Evolutionary conservation across 2,113 vertebrate species (phyloP).

Genomic region (Mastomys natalensis): DNA sequence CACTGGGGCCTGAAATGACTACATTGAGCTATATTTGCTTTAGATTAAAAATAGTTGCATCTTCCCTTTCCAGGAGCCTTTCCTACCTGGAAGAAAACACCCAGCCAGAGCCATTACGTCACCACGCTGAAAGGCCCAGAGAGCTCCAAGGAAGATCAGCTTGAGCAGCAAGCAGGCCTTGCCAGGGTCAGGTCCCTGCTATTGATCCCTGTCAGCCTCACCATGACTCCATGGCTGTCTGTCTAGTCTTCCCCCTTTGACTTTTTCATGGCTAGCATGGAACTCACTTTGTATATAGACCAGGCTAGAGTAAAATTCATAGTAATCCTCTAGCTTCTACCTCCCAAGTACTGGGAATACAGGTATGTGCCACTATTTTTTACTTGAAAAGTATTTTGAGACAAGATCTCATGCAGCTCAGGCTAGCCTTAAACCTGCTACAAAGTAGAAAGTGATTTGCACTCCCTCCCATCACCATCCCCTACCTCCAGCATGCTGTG

Average conservation of each 20-base stretch:
- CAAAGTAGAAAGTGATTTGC: too few species aligned
- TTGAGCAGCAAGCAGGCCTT: not conserved
- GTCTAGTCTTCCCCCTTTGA: not conserved
- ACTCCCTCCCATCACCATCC: not conserved
- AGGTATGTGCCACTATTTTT: not conserved
- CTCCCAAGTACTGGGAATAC: not conserved
- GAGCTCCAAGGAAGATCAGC: not conserved
- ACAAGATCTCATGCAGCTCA: not conserved
- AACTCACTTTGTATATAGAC: not conserved
- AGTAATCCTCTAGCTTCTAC: not conserved
- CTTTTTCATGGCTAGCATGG: not conserved
- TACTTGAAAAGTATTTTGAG: not conserved
- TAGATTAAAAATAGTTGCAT: slow-evolving; percentile 86
- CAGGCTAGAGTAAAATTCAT: not conserved
- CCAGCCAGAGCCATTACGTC: not conserved
- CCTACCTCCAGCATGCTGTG: not conserved
- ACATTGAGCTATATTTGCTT: slow-evolving; percentile 80
- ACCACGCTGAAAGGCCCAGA: not conserved
- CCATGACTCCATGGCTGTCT: not conserved
- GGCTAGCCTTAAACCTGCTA: not conserved
- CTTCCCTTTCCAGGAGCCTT: slow-evolving; percentile 84
- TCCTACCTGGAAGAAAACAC: not conserved
- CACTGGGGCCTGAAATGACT: slow-evolving; percentile 81
- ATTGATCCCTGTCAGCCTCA: not conserved
- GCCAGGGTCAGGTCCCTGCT: not conserved